These are phyloP conservation scores for Rotaria magnacalcarata DNA, from an alignment of 2,888 invertebrate species.

Conservation along the genomic window DNA sequence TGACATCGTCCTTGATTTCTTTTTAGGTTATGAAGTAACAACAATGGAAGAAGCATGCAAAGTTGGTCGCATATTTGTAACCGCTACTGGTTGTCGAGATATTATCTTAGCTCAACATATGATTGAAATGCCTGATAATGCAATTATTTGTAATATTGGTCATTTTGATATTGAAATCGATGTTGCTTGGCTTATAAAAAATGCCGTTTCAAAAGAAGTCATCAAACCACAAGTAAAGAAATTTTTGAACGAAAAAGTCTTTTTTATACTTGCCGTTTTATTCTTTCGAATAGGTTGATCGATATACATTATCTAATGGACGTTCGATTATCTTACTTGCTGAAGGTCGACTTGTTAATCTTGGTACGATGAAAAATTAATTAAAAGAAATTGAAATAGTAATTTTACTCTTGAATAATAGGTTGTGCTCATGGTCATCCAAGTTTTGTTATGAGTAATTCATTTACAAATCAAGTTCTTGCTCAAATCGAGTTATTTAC, in stretches of 20 bases:
- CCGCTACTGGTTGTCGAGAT: constrained; percentile 92
- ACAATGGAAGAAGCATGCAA: constrained; percentile 90
- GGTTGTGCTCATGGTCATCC: constrained; percentile 98
- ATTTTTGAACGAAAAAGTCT: no score
- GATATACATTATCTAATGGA: constrained; percentile 80
- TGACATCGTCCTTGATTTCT: neutral
- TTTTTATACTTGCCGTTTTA: neutral
- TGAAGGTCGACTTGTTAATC: constrained; percentile 89
- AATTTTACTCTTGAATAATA: neutral
- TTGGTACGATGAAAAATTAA: constrained; percentile 57
- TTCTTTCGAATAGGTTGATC: constrained; percentile 66
- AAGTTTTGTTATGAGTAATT: constrained; percentile 98
- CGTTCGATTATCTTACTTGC: constrained; percentile 88
- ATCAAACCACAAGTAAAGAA: constrained; percentile 83
- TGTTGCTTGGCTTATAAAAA: constrained; percentile 86
- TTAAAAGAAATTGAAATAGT: neutral
- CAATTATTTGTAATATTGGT: constrained; percentile 96
- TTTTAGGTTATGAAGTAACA: constrained; percentile 66
- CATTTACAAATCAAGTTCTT: constrained; percentile 94
- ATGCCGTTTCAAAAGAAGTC: constrained; percentile 78
- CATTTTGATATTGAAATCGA: constrained; percentile 98
- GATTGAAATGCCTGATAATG: constrained; percentile 83
- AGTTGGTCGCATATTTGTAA: constrained; percentile 91
- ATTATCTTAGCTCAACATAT: constrained; percentile 85
- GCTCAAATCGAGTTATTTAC: constrained; percentile 98